Evolutionary conservation across 2,888 invertebrate species (phyloP), one percentile per base, ranked within the genome.

Genomic region (Andrena chrysosceles): DNA sequence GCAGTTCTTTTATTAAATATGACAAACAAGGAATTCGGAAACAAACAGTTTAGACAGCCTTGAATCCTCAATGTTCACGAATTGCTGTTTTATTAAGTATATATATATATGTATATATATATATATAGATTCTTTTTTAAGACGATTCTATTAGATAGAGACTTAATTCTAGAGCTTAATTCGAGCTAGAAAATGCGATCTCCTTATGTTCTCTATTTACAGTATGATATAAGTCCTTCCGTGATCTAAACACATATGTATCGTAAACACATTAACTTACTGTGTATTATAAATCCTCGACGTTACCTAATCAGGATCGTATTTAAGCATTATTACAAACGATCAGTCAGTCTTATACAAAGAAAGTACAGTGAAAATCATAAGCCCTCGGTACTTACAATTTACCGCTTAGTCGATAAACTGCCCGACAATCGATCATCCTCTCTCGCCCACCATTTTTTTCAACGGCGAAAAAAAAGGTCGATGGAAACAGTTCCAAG

Each of bases 291-390:
- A 88, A 88, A 88, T 70, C 70, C 84, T 83, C 75, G 82, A 83
- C 81, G 85, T 56, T 81, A 82, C 75, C 79, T 86, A 89, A 89
- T 56, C 84, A 86, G 73, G 84, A 86, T 89, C 80, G 81, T 81
- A 73, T 70, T 87, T 86, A 89, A 89, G 86, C 86, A 87, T 88
- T 81, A 56, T 56, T 89, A 89, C 89, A 89, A 89, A 89, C 83
- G 83, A 87, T 89, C 56, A 56, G 79, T 89, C 89, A 89, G 89
- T 89, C 89, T 89, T 89, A 89, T 89, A 87, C 73, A 87, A 89
- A 87, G 85, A 89, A 89, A 87, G 84, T 89, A 89, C 87, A 86
- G 86, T 89, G 81, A 86, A 89, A 87, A 89, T 84, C 79, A 89
- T 89, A 86, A 68, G 86, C 81, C 81, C 63, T 85, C 83, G 81